Evolutionary conservation across 2,797 vertebrate genomes (phyloP).

Genomic region (Hippoglossus hippoglossus): DNA sequence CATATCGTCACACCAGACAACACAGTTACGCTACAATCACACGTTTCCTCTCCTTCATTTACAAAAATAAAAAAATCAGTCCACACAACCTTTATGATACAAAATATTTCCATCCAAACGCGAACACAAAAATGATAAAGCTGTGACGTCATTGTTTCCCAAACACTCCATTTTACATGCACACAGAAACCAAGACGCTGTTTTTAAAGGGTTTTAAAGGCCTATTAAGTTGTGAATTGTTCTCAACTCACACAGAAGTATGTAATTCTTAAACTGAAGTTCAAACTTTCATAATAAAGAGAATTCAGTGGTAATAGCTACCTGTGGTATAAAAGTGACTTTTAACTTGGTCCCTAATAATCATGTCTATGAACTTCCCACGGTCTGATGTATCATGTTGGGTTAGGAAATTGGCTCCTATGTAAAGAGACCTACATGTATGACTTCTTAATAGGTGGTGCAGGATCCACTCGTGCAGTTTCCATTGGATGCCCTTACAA

Average conservation of each 20-base stretch:
- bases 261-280: neutral
- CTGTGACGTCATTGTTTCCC: no score
- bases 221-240: neutral
- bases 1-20: no score
- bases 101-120: no score
- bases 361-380: constrained; percentile 15
- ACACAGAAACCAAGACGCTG: no score
- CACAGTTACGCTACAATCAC: neutral
- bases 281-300: neutral
- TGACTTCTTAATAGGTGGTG: constrained; percentile 53
- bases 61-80: no score
- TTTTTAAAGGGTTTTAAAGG: no score
- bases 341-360: constrained; percentile 5
- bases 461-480: constrained; percentile 21
- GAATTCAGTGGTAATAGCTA: constrained; percentile 11
- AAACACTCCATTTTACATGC: no score
- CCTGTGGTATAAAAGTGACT: constrained; percentile 13
- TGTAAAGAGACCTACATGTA: constrained; percentile 31
- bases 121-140: no score
- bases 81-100: no score
- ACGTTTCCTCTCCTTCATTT: no score
- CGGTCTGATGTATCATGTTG: neutral
- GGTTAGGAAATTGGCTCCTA: constrained; percentile 8
- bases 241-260: neutral
- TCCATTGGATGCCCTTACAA: constrained; percentile 57